Conservation (phyloP, 2,113 vertebrate genomes). For the Mesembrinibis cayennensis region DNA sequence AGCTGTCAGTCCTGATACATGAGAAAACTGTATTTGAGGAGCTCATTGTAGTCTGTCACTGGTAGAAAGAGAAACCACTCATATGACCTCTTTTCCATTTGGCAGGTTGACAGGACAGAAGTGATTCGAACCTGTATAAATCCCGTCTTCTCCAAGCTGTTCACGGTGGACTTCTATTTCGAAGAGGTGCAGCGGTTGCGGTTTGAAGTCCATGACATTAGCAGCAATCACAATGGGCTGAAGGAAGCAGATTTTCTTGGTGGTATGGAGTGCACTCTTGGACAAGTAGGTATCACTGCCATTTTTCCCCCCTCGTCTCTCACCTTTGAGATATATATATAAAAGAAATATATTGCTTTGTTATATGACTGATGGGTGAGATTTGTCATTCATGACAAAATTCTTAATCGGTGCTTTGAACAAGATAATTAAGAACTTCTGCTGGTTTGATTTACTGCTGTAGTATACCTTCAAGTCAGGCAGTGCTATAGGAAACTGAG, state of each 20-base stretch:
- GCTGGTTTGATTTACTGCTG: background rate
- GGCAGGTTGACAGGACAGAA: slow-evolving; percentile 95
- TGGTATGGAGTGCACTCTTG: slow-evolving; percentile 93
- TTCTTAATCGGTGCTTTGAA: background rate
- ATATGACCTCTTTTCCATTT: background rate
- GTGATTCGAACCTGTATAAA: slow-evolving; percentile 93
- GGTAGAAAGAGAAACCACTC: background rate
- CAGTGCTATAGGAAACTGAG: background rate
- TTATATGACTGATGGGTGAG: background rate
- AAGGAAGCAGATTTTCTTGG: slow-evolving; percentile 91
- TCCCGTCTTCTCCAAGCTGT: slow-evolving; percentile 93
- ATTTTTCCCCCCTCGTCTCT: background rate
- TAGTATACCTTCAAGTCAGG: background rate
- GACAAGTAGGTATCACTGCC: slow-evolving; percentile 78
- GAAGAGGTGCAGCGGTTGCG: slow-evolving; percentile 94
- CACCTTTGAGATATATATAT: background rate
- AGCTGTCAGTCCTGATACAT: background rate
- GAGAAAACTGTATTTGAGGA: background rate
- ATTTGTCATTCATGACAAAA: background rate
- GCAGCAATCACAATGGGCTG: slow-evolving; percentile 88
- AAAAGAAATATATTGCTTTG: background rate
- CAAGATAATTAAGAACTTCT: background rate
- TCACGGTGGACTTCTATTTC: slow-evolving; percentile 95
- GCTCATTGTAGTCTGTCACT: background rate
- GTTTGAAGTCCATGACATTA: slow-evolving; percentile 92